These are phyloP conservation scores for Eulemur rubriventer DNA, from an alignment of 2,797 vertebrate species.

Conservation along the genomic window DNA sequence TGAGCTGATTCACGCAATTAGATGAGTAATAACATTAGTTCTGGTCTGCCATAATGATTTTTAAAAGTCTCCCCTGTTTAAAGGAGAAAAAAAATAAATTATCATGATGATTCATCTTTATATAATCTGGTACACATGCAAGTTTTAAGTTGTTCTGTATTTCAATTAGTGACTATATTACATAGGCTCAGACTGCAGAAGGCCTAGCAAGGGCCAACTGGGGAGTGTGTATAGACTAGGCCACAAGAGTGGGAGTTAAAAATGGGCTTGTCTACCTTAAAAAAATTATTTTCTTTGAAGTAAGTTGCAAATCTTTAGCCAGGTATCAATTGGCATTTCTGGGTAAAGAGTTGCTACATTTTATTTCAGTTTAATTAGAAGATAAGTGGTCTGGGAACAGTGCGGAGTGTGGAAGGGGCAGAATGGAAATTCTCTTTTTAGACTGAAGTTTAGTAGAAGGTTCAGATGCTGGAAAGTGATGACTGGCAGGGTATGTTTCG, in stretches of 20 bases:
- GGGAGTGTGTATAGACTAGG: neutral
- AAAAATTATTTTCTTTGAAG: neutral
- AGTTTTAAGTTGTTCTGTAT: conserved; percentile 49
- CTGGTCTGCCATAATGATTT: conserved; percentile 33
- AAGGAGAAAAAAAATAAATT: neutral
- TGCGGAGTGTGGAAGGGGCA: neutral
- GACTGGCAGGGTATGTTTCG: neutral
- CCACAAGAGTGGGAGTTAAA: neutral
- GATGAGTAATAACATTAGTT: conserved; percentile 11
- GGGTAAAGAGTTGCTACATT: neutral
- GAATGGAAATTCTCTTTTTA: neutral
- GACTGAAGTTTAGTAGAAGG: conserved; percentile 8
- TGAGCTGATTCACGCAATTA: neutral
- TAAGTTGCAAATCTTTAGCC: neutral
- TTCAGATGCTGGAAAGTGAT: neutral
- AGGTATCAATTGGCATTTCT: neutral
- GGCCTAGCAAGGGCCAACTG: neutral
- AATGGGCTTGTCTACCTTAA: neutral
- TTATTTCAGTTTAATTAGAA: conserved; percentile 24
- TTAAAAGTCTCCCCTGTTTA: neutral
- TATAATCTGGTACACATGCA: neutral
- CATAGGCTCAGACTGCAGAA: neutral
- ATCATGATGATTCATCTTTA: conserved; percentile 46
- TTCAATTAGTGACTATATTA: conserved; percentile 7
- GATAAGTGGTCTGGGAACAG: neutral